Conservation (phyloP, 2,113 vertebrate species). For the Gobiocypris rarus region DNA sequence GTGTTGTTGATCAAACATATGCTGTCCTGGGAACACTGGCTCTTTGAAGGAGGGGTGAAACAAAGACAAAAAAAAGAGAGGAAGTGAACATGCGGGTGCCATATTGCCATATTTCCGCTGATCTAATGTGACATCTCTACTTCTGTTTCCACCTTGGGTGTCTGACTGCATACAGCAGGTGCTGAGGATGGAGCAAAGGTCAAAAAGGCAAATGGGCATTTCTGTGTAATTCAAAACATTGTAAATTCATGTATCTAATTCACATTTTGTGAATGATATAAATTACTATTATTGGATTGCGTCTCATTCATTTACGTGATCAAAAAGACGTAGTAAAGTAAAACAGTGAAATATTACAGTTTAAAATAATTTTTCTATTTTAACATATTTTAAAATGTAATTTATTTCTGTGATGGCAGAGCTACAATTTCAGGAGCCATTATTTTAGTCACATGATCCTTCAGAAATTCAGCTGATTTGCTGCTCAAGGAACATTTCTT, state of each 20-base stretch:
- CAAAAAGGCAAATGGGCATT: background rate
- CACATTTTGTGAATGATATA: background rate
- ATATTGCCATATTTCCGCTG: conserved; percentile 55
- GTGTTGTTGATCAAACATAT: conserved; percentile 82
- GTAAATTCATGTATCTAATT: background rate
- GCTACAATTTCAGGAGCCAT: background rate
- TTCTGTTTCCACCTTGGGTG: conserved; percentile 57
- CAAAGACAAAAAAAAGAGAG: conserved; percentile 38
- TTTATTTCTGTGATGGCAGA: conserved; percentile 14
- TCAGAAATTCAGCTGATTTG: background rate
- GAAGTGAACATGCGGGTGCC: conserved; percentile 51
- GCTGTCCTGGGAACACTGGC: conserved; percentile 83
- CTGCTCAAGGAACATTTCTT: background rate
- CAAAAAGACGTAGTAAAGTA: background rate
- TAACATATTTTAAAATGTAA: background rate
- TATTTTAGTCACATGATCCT: background rate
- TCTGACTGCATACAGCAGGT: conserved; percentile 44
- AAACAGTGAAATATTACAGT: background rate
- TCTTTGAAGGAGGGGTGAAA: conserved; percentile 63
- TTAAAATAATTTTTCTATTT: background rate
- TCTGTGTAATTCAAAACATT: background rate
- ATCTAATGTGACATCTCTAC: conserved; percentile 63
- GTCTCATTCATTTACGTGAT: background rate
- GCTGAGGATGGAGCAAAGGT: conserved; percentile 32
- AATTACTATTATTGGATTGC: no score